Evolutionary conservation across 2,113 vertebrate genomes (phyloP), one percentile per base, ranked within the genome.

Genomic region (Oreochromis spilurus): DNA sequence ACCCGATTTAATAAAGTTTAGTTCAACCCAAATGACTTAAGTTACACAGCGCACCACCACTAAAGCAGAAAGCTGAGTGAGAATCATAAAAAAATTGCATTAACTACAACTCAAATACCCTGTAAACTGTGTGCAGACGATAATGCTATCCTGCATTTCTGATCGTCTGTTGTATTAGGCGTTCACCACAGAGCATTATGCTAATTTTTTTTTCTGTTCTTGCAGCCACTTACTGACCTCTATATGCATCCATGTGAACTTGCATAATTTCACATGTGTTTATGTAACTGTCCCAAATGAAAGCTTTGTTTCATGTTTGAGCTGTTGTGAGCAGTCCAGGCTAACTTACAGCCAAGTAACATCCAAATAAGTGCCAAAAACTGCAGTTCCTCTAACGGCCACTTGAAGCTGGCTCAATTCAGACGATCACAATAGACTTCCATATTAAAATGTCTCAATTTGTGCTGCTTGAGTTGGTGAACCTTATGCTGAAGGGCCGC

Each of bases 1-100:
- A 38, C 0, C 0, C 0, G 2, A 65, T 38, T 38, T 65, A 38
- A 62, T 62, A 62, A 62, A 65, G 34, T 65, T 21, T 38, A n/a
- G 0, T 21, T 21, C 60, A 65, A 65, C 34, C 34, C 17, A 65
- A n/a, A 62, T 0, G 29, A 36, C 3, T 19, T 19, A 4, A 62
- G 58, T 36, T 19, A 2, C 58, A 34, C 58, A 19, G 57, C 1
- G 5, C 16, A 62, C 29, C 9, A 16, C 1, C 1, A 34, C 58
- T 62, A 62, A 36, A 62, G 29, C 58, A 62, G 58, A 19, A 34
- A 62, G 29, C 58, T 62, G 58, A 62, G 58, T 34, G 58, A 62
- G 16, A 34, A 34, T 62, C 58, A 36, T 34, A 2, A 62, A 60
- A 60, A 58, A 34, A 11, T 9, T 19, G 17, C 58, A 36, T 62